Base-by-base conservation (phyloP, 2,797 vertebrate genomes). In the Crocodylus rhombifer region DNA sequence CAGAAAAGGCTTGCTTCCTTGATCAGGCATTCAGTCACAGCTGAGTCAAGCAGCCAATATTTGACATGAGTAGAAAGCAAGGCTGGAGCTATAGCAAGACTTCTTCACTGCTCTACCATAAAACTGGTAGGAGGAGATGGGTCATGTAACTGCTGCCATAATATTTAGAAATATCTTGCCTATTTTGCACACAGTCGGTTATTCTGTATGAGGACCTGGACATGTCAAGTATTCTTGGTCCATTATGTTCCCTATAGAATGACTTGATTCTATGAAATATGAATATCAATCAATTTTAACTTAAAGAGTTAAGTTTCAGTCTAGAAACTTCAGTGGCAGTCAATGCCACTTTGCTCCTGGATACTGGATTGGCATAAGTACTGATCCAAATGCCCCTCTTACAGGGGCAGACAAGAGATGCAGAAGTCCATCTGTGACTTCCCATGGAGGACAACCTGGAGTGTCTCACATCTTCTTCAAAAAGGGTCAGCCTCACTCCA, bases 361-460 rank as follows among this genome's bases (percentile, higher is more conserved):
- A 65, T 85, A 58, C 62, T 65, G 23, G n/a, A 55, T 61, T 7
- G 1, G 55, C 79, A 25, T 84, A 62, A 51, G 61, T 14, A 16
- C 17, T 6, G 64, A 55, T 6, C 56, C 77, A 58, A 64, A 1
- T 4, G 76, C 1, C 1, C 17, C 4, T 33, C 57, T 62, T 42
- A 18, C 3, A 23, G 65, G 61, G 80, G 57, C 78, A 55, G 5
- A 12, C 16, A 18, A n/a, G 61, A 30, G 51, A 33, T 10, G 42
- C 20, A 2, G 63, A 28, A 4, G 56, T n/a, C 84, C 12, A n/a
- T 74, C n/a, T 69, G 61, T 57, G 83, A 42, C 79, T 86, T 62
- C 63, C 20, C 0, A 0, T 21, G 20, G 57, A 51, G 64, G 30
- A 26, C 33, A 1, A 25, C 73, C 71, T 60, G 12, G 36, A 33